Evolutionary conservation across 1,140 invertebrate species (phyloP), one percentile per base, ranked within the genome.

Genomic region (Panagrolaimus sp.): DNA sequence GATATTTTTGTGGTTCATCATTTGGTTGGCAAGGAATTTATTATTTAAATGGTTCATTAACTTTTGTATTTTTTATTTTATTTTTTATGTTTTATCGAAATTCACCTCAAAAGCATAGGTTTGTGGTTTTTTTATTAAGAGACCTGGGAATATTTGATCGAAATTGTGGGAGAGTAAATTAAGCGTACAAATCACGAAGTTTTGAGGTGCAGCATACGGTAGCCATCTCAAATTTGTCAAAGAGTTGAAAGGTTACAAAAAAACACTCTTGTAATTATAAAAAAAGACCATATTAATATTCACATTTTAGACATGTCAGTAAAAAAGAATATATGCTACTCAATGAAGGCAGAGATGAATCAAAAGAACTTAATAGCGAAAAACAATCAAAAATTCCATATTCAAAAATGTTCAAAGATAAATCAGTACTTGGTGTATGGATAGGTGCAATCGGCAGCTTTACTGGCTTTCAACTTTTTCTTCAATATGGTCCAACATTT

Each of bases 1-100:
- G 78, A 45, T 57, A 68, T 42, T 72, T 78, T 3, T 73, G 68
- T 78, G 72, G 57, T 63, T 67, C 44, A 67, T 46, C 23, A 14
- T 67, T 64, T 61, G 76, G 76, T 27, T 78, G 76, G 76, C 68
- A 64, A 16, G 70, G 73, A 9, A 64, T 78, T 23, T 78, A 79
- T 64, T 80, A 79, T 47, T 62, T 79, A 47, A 70, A 72, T 25
- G 76, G 71, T 31, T 46, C 65, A 9, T 42, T 76, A 44, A 78
- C 76, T 51, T 43, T 70, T 7, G 16, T 79, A n/a, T 42, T 68
- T 1, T 79, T 78, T 45, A 47, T 45, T 45, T n/a, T 66, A 0
- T 78, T 78, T 66, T 74, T 67, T 62, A 46, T 61, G 0, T 76
- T 76, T 51, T 79, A 65, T 61, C 62, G 74, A 44, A 72, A 76